phyloP scores from a whole-genome alignment of 2,113 vertebrate species.

The Balaeniceps rex region DNA sequence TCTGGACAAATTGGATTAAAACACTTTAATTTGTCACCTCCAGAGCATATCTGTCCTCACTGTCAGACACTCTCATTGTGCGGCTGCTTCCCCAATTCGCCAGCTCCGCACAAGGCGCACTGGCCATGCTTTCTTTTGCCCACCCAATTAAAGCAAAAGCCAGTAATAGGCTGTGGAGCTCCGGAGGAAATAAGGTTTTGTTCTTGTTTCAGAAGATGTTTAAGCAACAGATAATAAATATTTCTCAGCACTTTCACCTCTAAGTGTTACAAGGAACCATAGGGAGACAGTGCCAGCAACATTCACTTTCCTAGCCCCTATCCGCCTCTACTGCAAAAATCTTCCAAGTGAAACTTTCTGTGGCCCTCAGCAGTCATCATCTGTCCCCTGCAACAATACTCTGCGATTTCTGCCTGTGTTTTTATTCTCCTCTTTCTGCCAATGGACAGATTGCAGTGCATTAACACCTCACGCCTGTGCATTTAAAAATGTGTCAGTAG shows the following conservation, averaged over 20 bases:
- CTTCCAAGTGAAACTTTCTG: background rate
- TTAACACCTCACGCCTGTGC: background rate
- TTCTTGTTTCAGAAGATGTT: background rate
- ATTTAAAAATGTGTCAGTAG: background rate
- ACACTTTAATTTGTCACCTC: constrained; percentile 34
- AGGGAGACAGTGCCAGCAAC: background rate
- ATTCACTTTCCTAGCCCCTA: background rate
- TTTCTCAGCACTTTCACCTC: background rate
- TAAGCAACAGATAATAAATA: background rate
- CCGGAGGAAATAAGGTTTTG: background rate
- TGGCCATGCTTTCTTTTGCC: background rate
- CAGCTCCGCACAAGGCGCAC: background rate
- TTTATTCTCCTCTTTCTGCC: background rate
- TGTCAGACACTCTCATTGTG: background rate
- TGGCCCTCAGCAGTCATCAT: background rate
- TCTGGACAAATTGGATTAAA: constrained; percentile 45
- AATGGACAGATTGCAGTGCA: background rate
- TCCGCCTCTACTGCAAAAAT: background rate
- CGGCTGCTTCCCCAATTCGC: background rate
- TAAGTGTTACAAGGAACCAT: background rate
- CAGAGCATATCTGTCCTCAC: background rate
- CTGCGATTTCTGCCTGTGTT: background rate
- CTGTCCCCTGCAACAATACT: background rate
- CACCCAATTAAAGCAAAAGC: background rate
- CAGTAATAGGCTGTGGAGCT: background rate